A percentile compares a stretch with the other conserved stretches of the same genome.
Conservation (phyloP, 2,797 vertebrate genomes). For the Euthynnus affinis region DNA sequence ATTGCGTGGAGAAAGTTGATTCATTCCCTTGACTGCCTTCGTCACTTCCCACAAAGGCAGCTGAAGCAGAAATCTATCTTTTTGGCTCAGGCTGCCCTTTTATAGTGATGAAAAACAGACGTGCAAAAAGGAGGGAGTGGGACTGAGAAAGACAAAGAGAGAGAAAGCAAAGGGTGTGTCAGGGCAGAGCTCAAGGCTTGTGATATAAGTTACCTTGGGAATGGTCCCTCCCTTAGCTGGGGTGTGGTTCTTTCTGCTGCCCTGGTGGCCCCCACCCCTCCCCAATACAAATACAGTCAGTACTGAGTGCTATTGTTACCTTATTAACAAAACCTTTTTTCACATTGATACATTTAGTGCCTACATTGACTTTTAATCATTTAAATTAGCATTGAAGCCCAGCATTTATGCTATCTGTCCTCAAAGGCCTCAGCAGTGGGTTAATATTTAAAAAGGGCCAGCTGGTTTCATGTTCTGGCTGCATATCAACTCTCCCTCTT, state of each 20-base stretch:
- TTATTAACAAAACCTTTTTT: constrained; percentile 20
- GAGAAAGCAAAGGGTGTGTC: constrained; percentile 83
- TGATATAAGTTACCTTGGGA: constrained; percentile 84
- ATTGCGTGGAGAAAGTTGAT: constrained; percentile 51
- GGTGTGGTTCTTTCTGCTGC: constrained; percentile 74
- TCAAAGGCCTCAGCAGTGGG: constrained; percentile 52
- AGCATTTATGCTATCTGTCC: constrained; percentile 30
- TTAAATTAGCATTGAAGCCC: background rate
- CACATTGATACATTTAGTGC: constrained; percentile 11
- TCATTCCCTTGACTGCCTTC: constrained; percentile 38
- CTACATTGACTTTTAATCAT: background rate
- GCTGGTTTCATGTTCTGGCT: constrained; percentile 82
- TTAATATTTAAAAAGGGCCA: constrained; percentile 88
- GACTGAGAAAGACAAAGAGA: constrained; percentile 36
- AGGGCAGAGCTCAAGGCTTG: constrained; percentile 67
- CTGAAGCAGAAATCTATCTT: constrained; percentile 12
- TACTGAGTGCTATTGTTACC: constrained; percentile 39
- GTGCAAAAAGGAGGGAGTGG: constrained; percentile 30
- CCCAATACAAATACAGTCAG: constrained; percentile 24
- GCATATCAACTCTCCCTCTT: constrained; percentile 53
- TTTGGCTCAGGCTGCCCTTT: constrained; percentile 58
- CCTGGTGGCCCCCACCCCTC: constrained; percentile 53
- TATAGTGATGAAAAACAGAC: constrained; percentile 72
- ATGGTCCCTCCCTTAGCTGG: constrained; percentile 72
- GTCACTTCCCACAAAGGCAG: constrained; percentile 51